Conservation (phyloP, 2,888 invertebrate genomes). For the Ditula angustiorana region DNA sequence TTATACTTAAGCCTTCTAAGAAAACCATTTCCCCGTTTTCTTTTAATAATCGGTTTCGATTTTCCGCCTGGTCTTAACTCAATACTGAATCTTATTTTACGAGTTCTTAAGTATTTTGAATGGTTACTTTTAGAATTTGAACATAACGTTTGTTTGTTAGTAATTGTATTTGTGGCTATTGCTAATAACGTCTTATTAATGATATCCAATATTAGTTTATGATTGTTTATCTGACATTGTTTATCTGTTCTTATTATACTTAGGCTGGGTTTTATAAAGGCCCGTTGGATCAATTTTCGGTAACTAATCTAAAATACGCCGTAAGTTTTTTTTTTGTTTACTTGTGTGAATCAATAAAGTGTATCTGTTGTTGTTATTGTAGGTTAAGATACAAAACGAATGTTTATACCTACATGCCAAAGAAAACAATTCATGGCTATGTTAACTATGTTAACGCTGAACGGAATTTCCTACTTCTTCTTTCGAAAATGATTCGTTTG, state of each 20-base stretch:
- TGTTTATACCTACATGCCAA: conserved; percentile 10
- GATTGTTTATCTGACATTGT: no score
- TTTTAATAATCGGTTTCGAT: conserved; percentile 10
- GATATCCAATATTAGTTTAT: no score
- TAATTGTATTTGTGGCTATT: no score
- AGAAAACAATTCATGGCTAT: conserved; percentile 13
- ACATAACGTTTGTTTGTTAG: no score
- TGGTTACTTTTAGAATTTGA: neutral
- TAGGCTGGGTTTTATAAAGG: no score
- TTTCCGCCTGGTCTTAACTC: neutral
- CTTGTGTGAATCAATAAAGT: neutral
- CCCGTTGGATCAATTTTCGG: no score
- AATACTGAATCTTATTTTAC: neutral
- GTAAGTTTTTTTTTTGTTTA: no score
- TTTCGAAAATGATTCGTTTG: conserved; percentile 6
- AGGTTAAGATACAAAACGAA: no score
- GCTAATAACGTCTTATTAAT: no score
- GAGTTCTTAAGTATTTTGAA: neutral
- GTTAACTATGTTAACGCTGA: neutral
- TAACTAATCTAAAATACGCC: no score
- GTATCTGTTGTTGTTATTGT: no score
- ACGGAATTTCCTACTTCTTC: conserved; percentile 10
- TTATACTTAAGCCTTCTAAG: conserved; percentile 48
- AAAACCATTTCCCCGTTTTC: conserved; percentile 1
- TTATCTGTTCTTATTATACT: no score